Base-by-base conservation (phyloP, 2,888 invertebrate species). In the Drosophila engyochracea region DNA sequence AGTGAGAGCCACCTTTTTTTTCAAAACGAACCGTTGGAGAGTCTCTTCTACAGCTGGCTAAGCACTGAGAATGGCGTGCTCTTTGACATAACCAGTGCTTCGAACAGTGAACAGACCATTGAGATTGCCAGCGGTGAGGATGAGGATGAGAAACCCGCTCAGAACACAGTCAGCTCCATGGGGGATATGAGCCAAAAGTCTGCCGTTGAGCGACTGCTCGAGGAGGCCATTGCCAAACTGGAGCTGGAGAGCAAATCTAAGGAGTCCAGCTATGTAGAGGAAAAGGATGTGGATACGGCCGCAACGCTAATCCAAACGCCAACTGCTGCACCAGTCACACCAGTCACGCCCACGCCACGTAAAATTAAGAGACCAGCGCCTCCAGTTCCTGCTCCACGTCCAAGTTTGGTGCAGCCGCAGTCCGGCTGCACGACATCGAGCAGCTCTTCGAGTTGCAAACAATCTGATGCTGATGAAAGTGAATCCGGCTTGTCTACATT, bases 41-140 rank as follows among this genome's bases (percentile, higher is more conserved):
- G 78, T 31, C 85, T 93, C 10, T 93, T 93, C 74, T 93, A 91
- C 75, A 85, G 71, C 39, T 93, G 92, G 93, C 71, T 93, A 14
- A 90, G 83, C 30, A 70, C 91, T 10, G 89, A 91, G 61, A 92
- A 93, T 41, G 92, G 91, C 0, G 73, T 91, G 3, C 79, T 83
- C 47, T 92, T 92, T 47, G 89, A 90, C 35, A 92, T 92, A 4
- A 90, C 90, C 0, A 68, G 82, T 6, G 65, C 60, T 0, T 41
- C 81, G 10, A 82, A 91, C 16, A 63, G 53, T 9, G 73, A 82
- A 7, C 80, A 89, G 58, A 67, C 82, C 7, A 85, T 88, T 14
- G 88, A 89, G 61, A 83, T 90, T 9, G 75, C 85, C 54, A 67
- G 54, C 7, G 35, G 73, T 9, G 74, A 79, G 1, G 80, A 81